Evolutionary conservation across 2,113 vertebrate species (phyloP), one percentile per base, ranked within the genome.

Genomic region (Hyaena hyaena): DNA sequence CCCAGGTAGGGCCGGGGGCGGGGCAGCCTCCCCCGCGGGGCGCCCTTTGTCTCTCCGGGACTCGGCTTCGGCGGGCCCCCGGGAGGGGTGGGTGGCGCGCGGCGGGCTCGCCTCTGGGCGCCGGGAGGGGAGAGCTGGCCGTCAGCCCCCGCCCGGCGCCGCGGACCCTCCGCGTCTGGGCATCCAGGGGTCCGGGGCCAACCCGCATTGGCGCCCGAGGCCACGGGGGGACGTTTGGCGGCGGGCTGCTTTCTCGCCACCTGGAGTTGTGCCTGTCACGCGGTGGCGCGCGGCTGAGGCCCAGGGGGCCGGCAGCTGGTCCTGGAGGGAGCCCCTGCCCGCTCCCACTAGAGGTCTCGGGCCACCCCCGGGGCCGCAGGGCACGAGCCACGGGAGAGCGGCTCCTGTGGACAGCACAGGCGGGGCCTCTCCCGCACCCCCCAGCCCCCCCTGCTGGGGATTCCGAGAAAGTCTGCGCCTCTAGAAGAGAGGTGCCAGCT

Each of bases 1-100:
- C 74, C 97, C 98, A 98, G 98, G 98, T 98, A 98, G 90, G 96
- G 76, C 63, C 15, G 9, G 74, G 81, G 92, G 73, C 33, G n/a
- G 94, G 93, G 84, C 58, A 82, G 74, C 69, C 65, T 88, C 58
- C 58, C 4, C 10, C 21, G 19, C 50, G 26, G 45, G 61, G 17
- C 12, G 15, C 12, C 90, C 84, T 90, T 98, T 97, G 97, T 97
- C 93, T 39, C 43, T 26, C 12, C 83, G 0, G 7, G 73, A 55
- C 61, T 48, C 10, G 31, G 55, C 61, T 88, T 65, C 74, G 15
- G 3, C 43, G 16, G 39, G 45, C n/a, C 11, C 5, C 16, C 74
- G 83, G 48, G 28, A 23, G 4, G 86, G 66, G 9, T 58, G 10
- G 66, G 9, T n/a, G 8, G 73, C 1, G 39, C 16, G 35, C 48